A percentile compares a stretch with the other conserved stretches of the same genome.
Conservation (phyloP, 2,888 invertebrate species). For the Chymomyza caudatula region DNA sequence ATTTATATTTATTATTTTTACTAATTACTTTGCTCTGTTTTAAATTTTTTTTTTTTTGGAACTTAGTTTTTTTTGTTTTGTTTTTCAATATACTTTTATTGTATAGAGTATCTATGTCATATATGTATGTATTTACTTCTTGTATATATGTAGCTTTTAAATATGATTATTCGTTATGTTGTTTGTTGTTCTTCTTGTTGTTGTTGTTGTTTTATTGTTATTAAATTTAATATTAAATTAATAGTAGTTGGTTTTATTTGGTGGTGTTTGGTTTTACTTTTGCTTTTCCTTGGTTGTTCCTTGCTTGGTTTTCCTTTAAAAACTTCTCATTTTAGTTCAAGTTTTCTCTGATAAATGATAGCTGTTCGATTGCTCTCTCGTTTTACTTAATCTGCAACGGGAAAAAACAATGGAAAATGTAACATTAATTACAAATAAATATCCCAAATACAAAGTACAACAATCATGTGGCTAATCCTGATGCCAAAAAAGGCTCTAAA, state of each 20-base stretch:
- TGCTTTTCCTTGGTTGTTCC: slow-evolving; percentile 17
- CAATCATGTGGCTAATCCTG: slow-evolving; percentile 17
- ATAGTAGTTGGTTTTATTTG: slow-evolving; percentile 77
- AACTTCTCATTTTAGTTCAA: slow-evolving; percentile 12
- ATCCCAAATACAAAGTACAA: slow-evolving; percentile 6
- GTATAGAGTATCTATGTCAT: slow-evolving; percentile 31
- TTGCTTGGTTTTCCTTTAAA: slow-evolving; percentile 21
- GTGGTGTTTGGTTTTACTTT: slow-evolving; percentile 71
- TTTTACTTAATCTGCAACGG: slow-evolving; percentile 70
- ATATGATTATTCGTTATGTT: slow-evolving; percentile 73
- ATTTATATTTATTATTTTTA: slow-evolving; percentile 43
- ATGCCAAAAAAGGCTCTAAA: background rate
- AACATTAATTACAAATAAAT: background rate
- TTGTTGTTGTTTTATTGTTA: slow-evolving; percentile 31
- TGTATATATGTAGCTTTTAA: slow-evolving; percentile 48
- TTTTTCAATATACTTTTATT: slow-evolving; percentile 40
- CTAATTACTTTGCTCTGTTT: slow-evolving; percentile 38
- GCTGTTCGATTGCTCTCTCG: slow-evolving; percentile 75
- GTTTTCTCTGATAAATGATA: slow-evolving; percentile 57
- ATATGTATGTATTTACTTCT: slow-evolving; percentile 16
- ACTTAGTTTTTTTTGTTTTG: slow-evolving; percentile 70
- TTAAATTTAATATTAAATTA: slow-evolving; percentile 54
- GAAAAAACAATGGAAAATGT: background rate
- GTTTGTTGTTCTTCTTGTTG: slow-evolving; percentile 19
- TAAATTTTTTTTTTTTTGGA: slow-evolving; percentile 65